Conservation (phyloP, 1,140 invertebrate species). For the Trichonephila clavipes region DNA sequence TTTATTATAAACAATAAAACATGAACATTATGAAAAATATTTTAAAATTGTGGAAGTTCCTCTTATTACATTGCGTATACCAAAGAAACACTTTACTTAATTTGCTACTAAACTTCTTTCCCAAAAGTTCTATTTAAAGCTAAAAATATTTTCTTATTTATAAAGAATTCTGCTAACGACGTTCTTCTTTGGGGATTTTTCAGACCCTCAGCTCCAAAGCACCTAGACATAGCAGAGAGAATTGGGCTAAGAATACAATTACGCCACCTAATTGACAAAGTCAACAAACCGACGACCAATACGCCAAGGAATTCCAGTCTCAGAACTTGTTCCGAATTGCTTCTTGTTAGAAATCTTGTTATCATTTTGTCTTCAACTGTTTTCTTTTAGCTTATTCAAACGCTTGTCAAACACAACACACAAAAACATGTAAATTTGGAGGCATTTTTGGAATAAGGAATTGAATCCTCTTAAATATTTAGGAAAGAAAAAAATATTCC, state of each 20-base stretch:
- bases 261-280: background rate
- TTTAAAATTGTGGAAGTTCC: too few species aligned
- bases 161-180: too few species aligned
- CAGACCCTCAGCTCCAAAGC: background rate
- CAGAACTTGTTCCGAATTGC: background rate
- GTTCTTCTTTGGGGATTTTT: background rate
- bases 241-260: background rate
- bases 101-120: too few species aligned
- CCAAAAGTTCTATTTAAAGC: too few species aligned
- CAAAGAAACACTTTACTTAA: too few species aligned
- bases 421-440: background rate
- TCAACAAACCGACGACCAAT: background rate
- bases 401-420: background rate
- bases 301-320: background rate
- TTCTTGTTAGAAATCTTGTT: background rate
- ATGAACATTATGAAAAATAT: too few species aligned
- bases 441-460: background rate
- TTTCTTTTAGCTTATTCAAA: background rate
- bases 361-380: background rate
- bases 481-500: too few species aligned
- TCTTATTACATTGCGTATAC: too few species aligned
- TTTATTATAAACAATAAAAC: too few species aligned
- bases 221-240: background rate
- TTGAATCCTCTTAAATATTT: background rate
- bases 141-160: too few species aligned